A percentile compares a stretch with the other conserved stretches of the same genome.
These are phyloP conservation scores for Cecidostiba fungosa DNA, from an alignment of 2,888 invertebrate genomes.

Conservation along the genomic window DNA sequence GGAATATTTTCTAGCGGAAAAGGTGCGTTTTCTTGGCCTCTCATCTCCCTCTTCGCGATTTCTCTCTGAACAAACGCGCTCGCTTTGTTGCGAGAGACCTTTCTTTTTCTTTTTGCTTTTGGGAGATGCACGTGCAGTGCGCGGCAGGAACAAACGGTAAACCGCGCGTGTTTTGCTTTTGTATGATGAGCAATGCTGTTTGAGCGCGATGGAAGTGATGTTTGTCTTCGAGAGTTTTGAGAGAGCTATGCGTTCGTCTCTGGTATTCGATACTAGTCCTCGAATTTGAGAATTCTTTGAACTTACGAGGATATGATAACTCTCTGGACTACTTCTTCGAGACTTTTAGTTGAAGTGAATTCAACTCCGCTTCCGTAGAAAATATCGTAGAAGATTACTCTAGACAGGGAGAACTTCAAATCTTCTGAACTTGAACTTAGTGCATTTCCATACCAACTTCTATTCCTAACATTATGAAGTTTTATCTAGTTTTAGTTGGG, in stretches of 20 bases:
- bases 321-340: background rate
- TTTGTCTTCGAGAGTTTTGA: background rate
- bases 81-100: background rate
- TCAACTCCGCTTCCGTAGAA: background rate
- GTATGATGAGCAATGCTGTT: background rate
- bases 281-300: constrained; percentile 6
- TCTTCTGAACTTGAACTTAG: constrained; percentile 32
- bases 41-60: background rate
- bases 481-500: background rate
- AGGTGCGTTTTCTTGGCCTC: constrained; percentile 29
- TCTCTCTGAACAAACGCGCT: background rate
- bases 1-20: constrained; percentile 44
- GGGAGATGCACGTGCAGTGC: background rate
- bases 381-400: background rate
- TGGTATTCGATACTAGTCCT: background rate
- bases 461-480: background rate
- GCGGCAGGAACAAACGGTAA: constrained; percentile 30
- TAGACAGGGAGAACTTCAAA: constrained; percentile 6
- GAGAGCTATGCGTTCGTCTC: background rate
- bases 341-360: background rate
- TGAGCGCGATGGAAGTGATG: background rate
- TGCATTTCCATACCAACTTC: background rate
- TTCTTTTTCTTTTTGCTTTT: background rate
- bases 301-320: background rate
- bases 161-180: constrained; percentile 1